Evolutionary conservation across 53 echinoderm and acorn worm genomes (phyloP), one percentile per base, ranked within the genome.

Genomic region (Luidia sarsii): DNA sequence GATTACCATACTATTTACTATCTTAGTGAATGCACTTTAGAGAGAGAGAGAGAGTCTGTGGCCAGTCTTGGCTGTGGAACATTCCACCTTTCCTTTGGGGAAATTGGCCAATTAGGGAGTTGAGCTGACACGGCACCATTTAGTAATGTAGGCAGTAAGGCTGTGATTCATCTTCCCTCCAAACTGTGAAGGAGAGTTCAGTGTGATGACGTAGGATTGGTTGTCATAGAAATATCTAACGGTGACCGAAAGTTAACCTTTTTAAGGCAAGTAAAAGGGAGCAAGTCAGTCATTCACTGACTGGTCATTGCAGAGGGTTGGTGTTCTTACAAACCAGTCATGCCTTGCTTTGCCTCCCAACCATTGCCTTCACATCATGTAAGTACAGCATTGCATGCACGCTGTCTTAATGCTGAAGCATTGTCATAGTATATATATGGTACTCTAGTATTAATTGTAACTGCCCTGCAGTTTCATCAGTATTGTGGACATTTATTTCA

Each of bases 151-250:
- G 5, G 55, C 74, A 39, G 51, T 31, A 41, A 41, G n/a, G 77
- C 4, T 46, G 61, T 77, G 77, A 77, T 48, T 77, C 77, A 77
- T 3, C 61, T 61, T 77, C 77, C 77, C n/a, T n/a, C 14, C n/a
- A n/a, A n/a, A 15, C 9, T 45, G 21, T 10, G 61, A 19, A 34
- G 46, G n/a, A 45, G 77, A 46, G 45, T 46, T 55, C 32, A 59
- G 33, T 30, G 2, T 6, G 57, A 30, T 61, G 77, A 61, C 77
- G 77, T 60, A 30, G 46, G 46, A 60, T 60, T 14, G 62, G 77
- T 46, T 41, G 43, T 27, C 77, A 41, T 60, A 22, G 77, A 7
- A 38, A 77, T 34, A 22, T 32, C 35, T 57, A 19, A 13, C 11
- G 30, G 41, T 61, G 60, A 77, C 31, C 74, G 18, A 7, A 41